Base-by-base conservation (phyloP, 2,113 vertebrate species). In the Ochotona curzoniae region DNA sequence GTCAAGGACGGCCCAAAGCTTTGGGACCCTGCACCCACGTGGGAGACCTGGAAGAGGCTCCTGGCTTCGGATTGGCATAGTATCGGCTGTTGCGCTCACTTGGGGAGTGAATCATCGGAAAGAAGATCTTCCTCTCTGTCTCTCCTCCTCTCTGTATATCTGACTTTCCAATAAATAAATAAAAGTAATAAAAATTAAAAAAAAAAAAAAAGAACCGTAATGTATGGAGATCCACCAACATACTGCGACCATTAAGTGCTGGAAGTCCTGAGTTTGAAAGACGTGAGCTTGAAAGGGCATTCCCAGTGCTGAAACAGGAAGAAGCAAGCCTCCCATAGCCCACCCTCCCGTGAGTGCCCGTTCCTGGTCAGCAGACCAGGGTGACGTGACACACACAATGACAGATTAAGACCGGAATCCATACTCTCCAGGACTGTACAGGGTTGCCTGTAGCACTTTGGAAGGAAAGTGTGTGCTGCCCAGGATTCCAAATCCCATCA, bases 401-500 rank as follows among this genome's bases (percentile, higher is more conserved):
- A 76, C 61, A 90, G 44, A 5, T 60, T 54, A 61, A 80, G 47
- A 47, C 38, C 70, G 83, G 32, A 85, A n/a, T n/a, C n/a, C n/a
- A n/a, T n/a, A n/a, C n/a, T n/a, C 25, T 80, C 82, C 64, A 83
- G 89, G 69, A 93, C 10, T 91, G 35, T 66, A 51, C 71, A 76
- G n/a, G 44, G 57, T 25, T 82, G 28, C 6, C 64, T 73, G 23
- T 28, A 73, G 38, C 17, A 78, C 89, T 89, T 80, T 23, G 17
- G 78, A 83, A 87, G 67, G 28, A 71, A 91, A 83, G 54, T 30
- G 21, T 79, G 10, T 51, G 35, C 35, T 82, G 12, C 73, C 30
- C 14, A 44, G 60, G 83, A 84, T 57, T 86, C 70, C 84, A 1
- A 70, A 38, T 91, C 54, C 35, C 93, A 23, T 75, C 83, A 79